These are phyloP conservation scores for Mimas tiliae DNA, from an alignment of 2,888 invertebrate species.

Conservation along the genomic window DNA sequence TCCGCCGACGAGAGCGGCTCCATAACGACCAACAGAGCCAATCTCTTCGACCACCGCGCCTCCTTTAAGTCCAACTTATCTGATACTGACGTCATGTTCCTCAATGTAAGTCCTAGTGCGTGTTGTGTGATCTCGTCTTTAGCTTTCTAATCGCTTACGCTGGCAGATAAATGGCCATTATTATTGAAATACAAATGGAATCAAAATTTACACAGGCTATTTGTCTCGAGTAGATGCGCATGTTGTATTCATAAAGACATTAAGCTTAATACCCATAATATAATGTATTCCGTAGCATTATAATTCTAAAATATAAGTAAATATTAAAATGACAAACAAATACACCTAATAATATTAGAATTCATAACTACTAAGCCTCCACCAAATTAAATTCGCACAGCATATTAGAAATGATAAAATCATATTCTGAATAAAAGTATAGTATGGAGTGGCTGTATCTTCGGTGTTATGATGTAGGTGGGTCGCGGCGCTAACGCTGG, in stretches of 20 bases:
- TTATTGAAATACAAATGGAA: slow-evolving; percentile 28
- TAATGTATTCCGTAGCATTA: neutral
- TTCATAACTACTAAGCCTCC: neutral
- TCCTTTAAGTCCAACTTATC: slow-evolving; percentile 96
- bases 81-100: slow-evolving; percentile 96
- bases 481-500: slow-evolving; percentile 31
- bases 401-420: slow-evolving; percentile 4
- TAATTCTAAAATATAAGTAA: neutral
- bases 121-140: slow-evolving; percentile 50
- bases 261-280: neutral
- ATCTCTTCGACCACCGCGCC: slow-evolving; percentile 89
- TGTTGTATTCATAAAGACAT: slow-evolving; percentile 32
- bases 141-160: slow-evolving; percentile 48
- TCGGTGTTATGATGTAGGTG: slow-evolving; percentile 26
- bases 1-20: slow-evolving; percentile 89
- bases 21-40: slow-evolving; percentile 91
- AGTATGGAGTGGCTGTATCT: neutral
- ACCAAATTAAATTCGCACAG: slow-evolving; percentile 10
- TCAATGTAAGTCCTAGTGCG: slow-evolving; percentile 89
- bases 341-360: neutral
- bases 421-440: neutral
- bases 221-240: slow-evolving; percentile 44
- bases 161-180: slow-evolving; percentile 45
- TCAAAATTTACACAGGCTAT: slow-evolving; percentile 39
- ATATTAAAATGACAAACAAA: neutral